Percentiles rank a stretch among this genome's conserved stretches.
These are phyloP conservation scores for Dipodomys spectabilis DNA, from an alignment of 2,113 vertebrate genomes.

Conservation along the genomic window DNA sequence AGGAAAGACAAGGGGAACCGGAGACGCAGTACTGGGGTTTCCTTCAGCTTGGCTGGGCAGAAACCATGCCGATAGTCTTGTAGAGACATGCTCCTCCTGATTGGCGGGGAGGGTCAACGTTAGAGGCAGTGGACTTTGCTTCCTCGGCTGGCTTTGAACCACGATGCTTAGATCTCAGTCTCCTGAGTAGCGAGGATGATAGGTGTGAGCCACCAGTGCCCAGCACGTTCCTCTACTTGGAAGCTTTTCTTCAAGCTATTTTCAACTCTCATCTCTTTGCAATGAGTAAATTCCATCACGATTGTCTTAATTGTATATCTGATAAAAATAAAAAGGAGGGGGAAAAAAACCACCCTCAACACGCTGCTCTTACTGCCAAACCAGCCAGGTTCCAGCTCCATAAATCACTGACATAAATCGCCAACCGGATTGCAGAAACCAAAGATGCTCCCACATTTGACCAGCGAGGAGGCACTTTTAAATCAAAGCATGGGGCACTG, in stretches of 20 bases:
- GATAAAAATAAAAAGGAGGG: neutral
- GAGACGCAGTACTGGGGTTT: neutral
- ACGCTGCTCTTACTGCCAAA: neutral
- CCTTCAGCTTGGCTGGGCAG: neutral
- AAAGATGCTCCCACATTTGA: neutral
- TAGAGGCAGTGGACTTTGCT: no score
- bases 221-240: neutral
- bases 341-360: no score
- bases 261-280: neutral
- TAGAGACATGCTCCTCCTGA: fast-evolving
- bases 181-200: no score
- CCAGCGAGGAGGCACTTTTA: neutral
- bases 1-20: neutral
- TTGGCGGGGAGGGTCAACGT: neutral
- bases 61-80: no score
- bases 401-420: neutral
- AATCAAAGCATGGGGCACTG: neutral
- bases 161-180: no score
- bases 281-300: neutral
- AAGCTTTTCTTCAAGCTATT: neutral
- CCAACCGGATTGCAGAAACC: neutral
- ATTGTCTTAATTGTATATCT: neutral
- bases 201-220: no score
- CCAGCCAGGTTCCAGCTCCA: neutral
- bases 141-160: no score